Conservation (phyloP, 2,888 invertebrate genomes). For the Coremacera marginata region DNA sequence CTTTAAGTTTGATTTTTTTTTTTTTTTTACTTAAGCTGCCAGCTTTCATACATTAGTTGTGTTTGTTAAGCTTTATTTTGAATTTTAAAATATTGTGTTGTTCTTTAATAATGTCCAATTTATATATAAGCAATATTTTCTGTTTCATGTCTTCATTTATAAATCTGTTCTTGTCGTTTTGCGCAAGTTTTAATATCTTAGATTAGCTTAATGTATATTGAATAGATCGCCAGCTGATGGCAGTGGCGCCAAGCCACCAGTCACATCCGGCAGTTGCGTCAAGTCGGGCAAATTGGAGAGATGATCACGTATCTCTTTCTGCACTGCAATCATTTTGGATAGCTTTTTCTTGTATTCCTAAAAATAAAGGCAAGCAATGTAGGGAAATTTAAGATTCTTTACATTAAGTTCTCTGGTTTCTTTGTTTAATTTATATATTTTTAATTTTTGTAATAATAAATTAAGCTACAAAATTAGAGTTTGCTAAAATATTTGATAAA, state of each 20-base stretch:
- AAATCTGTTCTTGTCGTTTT: not conserved
- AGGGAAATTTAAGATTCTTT: no score
- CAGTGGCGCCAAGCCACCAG: constrained; percentile 90
- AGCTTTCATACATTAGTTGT: no score
- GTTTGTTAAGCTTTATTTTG: not conserved
- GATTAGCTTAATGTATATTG: constrained; percentile 72
- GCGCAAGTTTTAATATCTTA: constrained; percentile 14
- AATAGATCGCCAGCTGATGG: constrained; percentile 97
- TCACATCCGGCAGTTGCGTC: constrained; percentile 91
- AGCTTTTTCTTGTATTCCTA: constrained; percentile 94
- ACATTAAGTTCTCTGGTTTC: not conserved
- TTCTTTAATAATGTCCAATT: not conserved
- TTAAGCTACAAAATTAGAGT: constrained; percentile 11
- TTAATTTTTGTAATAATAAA: not conserved
- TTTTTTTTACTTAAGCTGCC: not conserved
- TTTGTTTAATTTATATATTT: not conserved
- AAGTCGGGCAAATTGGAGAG: constrained; percentile 94
- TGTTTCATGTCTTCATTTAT: not conserved
- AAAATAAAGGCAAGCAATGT: constrained; percentile 56
- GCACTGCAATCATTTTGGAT: constrained; percentile 86
- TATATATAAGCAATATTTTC: not conserved
- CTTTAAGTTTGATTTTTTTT: not conserved
- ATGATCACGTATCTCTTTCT: constrained; percentile 91
- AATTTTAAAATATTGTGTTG: not conserved
- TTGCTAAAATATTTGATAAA: constrained; percentile 20